Evolutionary conservation across 2,113 vertebrate species (phyloP).

Genomic region (Anoura caudifer): DNA sequence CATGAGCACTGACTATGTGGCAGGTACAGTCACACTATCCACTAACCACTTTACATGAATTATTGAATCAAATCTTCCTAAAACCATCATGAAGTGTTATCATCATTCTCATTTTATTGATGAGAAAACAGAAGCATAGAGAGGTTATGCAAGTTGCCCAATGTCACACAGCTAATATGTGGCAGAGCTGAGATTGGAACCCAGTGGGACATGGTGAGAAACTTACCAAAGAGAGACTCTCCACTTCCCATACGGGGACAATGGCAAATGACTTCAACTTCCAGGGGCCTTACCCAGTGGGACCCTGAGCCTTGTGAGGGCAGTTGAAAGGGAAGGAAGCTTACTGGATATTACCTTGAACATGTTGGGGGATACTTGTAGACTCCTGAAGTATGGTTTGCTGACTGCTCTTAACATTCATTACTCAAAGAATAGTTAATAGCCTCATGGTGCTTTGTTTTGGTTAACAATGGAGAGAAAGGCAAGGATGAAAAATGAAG

Average conservation of each 20-base stretch:
- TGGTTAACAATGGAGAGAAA: neutral
- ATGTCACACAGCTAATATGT: neutral
- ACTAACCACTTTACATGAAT: neutral
- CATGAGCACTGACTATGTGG: neutral
- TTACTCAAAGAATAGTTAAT: neutral
- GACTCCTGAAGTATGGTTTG: neutral
- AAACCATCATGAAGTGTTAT: neutral
- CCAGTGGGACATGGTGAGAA: neutral
- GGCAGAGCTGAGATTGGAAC: neutral
- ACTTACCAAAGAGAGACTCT: neutral
- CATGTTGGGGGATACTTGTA: neutral
- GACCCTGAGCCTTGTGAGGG: neutral
- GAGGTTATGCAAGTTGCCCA: neutral
- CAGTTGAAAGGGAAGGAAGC: neutral
- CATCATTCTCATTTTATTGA: neutral
- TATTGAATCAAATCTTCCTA: neutral
- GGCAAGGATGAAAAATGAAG: neutral
- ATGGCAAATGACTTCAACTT: neutral
- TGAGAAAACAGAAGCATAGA: neutral
- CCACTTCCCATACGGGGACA: neutral
- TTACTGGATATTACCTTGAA: neutral
- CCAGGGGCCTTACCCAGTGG: neutral
- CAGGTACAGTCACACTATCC: neutral
- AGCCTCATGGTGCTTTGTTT: neutral
- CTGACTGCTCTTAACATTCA: neutral